phyloP scores from a whole-genome alignment of 2,888 invertebrate genomes.

The Girardia tigrina region DNA sequence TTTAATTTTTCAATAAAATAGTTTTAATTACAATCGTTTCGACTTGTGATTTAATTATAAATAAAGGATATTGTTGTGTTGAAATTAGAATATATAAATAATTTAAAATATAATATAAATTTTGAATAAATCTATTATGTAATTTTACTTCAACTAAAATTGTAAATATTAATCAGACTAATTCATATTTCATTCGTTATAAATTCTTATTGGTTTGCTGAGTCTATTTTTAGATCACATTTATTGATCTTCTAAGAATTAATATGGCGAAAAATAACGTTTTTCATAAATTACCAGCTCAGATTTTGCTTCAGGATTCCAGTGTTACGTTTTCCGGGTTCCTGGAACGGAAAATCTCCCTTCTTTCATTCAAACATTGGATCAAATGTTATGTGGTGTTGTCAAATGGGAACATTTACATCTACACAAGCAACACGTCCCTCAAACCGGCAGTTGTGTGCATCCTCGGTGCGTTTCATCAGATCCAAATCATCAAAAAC shows the following conservation, averaged over 20 bases:
- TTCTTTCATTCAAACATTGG: constrained; percentile 1
- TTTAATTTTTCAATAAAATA: too few species aligned
- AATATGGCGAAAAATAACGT: constrained; percentile 4
- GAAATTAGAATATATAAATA: too few species aligned
- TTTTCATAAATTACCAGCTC: background rate
- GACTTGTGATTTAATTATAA: too few species aligned
- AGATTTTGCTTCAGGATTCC: constrained; percentile 5
- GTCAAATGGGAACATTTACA: constrained; percentile 1
- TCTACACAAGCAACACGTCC: background rate
- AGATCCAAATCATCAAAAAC: background rate
- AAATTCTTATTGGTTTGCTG: background rate
- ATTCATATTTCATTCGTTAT: background rate
- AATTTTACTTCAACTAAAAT: too few species aligned
- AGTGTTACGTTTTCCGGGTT: background rate
- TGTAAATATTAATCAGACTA: too few species aligned
- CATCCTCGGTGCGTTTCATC: background rate
- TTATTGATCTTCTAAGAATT: background rate
- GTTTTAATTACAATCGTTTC: too few species aligned
- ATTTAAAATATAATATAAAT: too few species aligned
- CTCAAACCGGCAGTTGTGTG: background rate
- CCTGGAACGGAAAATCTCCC: background rate
- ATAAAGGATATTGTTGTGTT: too few species aligned
- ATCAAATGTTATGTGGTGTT: background rate
- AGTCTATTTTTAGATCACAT: background rate
- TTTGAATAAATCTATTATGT: too few species aligned